Percentiles rank a stretch among this genome's conserved stretches.
These are phyloP conservation scores for Ivindomyrus marchei DNA, from an alignment of 2,113 vertebrate genomes.

Conservation along the genomic window DNA sequence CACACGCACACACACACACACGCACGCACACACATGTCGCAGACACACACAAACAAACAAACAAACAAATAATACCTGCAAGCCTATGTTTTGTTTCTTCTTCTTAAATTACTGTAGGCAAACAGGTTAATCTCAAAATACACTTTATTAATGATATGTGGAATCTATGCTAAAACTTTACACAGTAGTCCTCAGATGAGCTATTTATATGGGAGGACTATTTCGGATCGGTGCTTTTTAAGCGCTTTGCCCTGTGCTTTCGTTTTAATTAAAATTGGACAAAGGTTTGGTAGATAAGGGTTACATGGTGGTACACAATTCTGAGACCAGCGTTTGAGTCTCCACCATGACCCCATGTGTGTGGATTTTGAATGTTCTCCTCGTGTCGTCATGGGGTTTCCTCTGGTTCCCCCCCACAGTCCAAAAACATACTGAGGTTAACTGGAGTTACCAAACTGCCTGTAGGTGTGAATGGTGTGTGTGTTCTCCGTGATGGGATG, in stretches of 20 bases:
- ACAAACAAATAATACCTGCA: background rate
- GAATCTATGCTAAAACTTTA: background rate
- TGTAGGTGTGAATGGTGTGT: background rate
- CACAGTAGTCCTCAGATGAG: background rate
- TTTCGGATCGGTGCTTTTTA: background rate
- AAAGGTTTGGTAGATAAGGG: background rate
- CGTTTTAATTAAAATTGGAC: background rate
- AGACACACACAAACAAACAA: background rate
- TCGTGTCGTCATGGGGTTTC: background rate
- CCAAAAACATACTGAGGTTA: background rate
- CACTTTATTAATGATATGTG: background rate
- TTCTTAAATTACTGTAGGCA: background rate
- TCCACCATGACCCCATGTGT: background rate
- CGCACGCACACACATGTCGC: background rate
- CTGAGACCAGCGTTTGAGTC: background rate
- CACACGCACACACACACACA: background rate
- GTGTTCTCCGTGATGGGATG: background rate
- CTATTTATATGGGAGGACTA: background rate
- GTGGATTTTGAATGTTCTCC: background rate
- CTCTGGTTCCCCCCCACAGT: background rate
- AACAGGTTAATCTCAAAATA: background rate
- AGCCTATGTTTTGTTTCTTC: background rate
- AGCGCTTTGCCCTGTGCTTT: background rate
- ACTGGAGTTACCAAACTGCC: background rate
- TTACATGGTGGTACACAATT: background rate